Conservation (phyloP, 2,797 vertebrate genomes). For the Antennarius maculatus region DNA sequence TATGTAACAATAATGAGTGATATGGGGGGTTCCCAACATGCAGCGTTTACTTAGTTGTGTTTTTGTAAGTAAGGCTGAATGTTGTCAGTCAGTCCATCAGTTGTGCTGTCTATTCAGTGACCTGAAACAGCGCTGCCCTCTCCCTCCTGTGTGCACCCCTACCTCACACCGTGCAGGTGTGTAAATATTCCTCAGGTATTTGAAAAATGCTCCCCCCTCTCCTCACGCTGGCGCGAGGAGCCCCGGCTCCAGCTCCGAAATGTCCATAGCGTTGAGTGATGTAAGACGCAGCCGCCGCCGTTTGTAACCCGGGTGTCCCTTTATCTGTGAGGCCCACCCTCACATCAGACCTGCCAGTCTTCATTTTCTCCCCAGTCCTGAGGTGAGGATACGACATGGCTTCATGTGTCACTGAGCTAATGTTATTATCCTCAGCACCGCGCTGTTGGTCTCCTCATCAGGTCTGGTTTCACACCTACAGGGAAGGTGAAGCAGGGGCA, state of each 20-base stretch:
- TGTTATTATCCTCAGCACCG: conserved; percentile 45
- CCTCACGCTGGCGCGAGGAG: conserved; percentile 9
- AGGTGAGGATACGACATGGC: conserved; percentile 28
- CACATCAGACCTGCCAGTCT: conserved; percentile 55
- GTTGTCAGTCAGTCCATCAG: conserved; percentile 28
- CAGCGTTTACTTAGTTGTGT: conserved; percentile 36
- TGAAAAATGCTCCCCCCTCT: conserved; percentile 51
- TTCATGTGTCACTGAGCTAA: conserved; percentile 42
- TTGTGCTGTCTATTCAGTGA: conserved; percentile 22
- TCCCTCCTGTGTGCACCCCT: conserved; percentile 23
- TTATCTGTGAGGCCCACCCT: conserved; percentile 43
- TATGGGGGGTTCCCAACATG: conserved; percentile 6
- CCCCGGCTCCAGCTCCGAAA: conserved; percentile 19
- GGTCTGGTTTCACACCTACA: conserved; percentile 63
- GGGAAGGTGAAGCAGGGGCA: conserved; percentile 21
- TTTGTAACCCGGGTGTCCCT: conserved; percentile 48
- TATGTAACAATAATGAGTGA: conserved; percentile 14
- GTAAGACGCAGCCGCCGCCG: conserved; percentile 38
- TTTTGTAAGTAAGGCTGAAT: conserved; percentile 26
- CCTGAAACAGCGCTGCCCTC: conserved; percentile 18
- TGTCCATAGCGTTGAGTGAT: conserved; percentile 54
- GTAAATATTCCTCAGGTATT: conserved; percentile 71
- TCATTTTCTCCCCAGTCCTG: conserved; percentile 48
- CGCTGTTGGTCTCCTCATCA: conserved; percentile 43
- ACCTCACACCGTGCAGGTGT: conserved; percentile 66